Conservation (phyloP, 2,113 vertebrate genomes). For the Nothocercus julius region DNA sequence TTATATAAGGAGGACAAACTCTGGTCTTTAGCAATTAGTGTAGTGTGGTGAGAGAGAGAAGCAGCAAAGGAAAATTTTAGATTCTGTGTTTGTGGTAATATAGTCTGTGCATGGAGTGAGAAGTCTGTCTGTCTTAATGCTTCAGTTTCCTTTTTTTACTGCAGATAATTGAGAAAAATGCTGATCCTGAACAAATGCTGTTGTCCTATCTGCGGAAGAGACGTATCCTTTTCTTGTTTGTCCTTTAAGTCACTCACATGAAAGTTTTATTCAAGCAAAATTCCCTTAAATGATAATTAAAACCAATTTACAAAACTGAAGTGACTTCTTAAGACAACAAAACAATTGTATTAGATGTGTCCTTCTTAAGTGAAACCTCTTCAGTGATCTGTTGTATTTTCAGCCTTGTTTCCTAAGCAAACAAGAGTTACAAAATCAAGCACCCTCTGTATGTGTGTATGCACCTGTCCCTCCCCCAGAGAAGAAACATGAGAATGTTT, state of each 20-base stretch:
- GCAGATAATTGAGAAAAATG: constrained; percentile 79
- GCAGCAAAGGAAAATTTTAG: neutral
- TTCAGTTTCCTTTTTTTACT: neutral
- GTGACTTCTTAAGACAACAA: neutral
- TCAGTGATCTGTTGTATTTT: neutral
- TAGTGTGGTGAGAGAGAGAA: neutral
- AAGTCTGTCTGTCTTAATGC: neutral
- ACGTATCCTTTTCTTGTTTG: constrained; percentile 77
- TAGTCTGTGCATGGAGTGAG: neutral
- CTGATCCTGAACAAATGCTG: constrained; percentile 82
- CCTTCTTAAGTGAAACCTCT: neutral
- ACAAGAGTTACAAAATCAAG: neutral
- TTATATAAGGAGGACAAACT: neutral
- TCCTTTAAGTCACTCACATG: neutral
- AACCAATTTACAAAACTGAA: neutral
- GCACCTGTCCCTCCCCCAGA: neutral
- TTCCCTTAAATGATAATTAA: neutral
- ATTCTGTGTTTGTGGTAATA: neutral
- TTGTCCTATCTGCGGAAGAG: constrained; percentile 80
- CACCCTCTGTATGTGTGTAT: neutral
- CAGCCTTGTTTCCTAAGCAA: neutral
- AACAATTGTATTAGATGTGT: neutral
- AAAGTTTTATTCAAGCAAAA: neutral
- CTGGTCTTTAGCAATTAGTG: neutral
- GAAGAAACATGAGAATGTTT: neutral